Evolutionary conservation across 2,888 invertebrate genomes (phyloP).

Genomic region (Gnatocerus cornutus): DNA sequence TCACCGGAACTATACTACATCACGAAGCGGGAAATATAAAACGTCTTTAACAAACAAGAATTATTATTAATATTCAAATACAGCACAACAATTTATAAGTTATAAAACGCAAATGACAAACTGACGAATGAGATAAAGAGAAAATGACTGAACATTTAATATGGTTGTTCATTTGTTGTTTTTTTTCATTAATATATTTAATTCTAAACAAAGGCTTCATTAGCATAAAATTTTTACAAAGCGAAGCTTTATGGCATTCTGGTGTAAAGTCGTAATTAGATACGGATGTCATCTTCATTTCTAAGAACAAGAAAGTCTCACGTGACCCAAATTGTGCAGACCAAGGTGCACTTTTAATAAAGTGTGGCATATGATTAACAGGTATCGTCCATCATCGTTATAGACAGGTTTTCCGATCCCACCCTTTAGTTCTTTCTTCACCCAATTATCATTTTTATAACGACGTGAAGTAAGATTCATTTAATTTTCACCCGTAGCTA

Average conservation of each 20-base stretch:
- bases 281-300: too few species aligned
- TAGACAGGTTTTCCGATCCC: constrained; percentile 37
- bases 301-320: too few species aligned
- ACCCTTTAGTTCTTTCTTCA: constrained; percentile 53
- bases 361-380: constrained; percentile 66
- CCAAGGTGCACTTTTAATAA: constrained; percentile 65
- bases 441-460: constrained; percentile 57
- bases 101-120: not conserved
- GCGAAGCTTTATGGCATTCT: too few species aligned
- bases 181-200: too few species aligned
- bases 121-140: too few species aligned
- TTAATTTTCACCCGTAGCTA: constrained; percentile 58
- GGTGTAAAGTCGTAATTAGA: too few species aligned
- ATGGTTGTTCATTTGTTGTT: too few species aligned
- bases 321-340: constrained; percentile 18
- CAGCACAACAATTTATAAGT: not conserved
- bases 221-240: too few species aligned
- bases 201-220: too few species aligned
- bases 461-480: constrained; percentile 50
- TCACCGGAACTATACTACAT: constrained; percentile 56
- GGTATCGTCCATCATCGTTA: constrained; percentile 55
- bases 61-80: not conserved
- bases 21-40: constrained; percentile 63
- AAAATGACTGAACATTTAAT: too few species aligned
- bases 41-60: constrained; percentile 24